Evolutionary conservation across 2,113 vertebrate genomes (phyloP), one percentile per base, ranked within the genome.

Genomic region (Semnornis frantzii): DNA sequence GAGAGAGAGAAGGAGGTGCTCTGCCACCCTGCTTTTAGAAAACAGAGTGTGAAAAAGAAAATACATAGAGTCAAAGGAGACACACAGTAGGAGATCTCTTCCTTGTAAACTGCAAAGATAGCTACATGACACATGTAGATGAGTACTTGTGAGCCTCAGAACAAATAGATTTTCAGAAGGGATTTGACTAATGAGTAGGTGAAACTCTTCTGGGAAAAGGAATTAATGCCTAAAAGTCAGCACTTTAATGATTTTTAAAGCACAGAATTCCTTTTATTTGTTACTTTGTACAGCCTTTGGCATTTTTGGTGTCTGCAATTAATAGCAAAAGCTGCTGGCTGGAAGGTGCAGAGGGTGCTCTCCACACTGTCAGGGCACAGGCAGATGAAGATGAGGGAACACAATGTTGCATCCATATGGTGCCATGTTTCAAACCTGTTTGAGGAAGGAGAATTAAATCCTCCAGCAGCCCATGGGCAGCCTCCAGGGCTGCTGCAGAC

Each of bases 331-430:
- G 70, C 65, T 12, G 16, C 31, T 39, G 54, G 24, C 70, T 78
- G 79, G 58, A 57, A 62, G 33, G 50, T 25, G 58, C 39, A 33
- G 25, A 0, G 0, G 24, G 58, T 0, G 1, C 23, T 42, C n/a
- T 23, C 16, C 19, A 6, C 0, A 0, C 25, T 12, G 70, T 28
- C 54, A 44, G 31, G 8, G 25, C 1, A 5, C 52, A 31, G 73
- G 44, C 10, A 19, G 31, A 10, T 4, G 77, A 44, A 14, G 65
- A 12, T 6, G 42, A 73, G 31, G 52, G 12, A 59, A 12, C 2
- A 3, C 30, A 74, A 46, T 27, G 4, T 39, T 3, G 19, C 27
- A 23, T 44, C 54, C 8, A 3, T 13, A 9, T 1, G 13, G 18
- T 39, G 39, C 33, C 83, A 27, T 0, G 0, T 31, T 5, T 27